A percentile compares a stretch with the other conserved stretches of the same genome.
These are phyloP conservation scores for western clawed frog (Xenopus tropicalis) DNA, from an alignment of 2,113 vertebrate genomes.

Conservation along the genomic window UCB_Xtro_10.0 CM004447.2:24126001-24126500, in stretches of 20 bases:
- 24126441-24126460: conserved; percentile 90
- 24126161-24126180: conserved; percentile 93
- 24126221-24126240: conserved; percentile 86
- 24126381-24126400: conserved; percentile 51
- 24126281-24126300: conserved; percentile 89
- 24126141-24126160: conserved; percentile 93
- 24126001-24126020: no score
- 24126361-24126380: conserved; percentile 47
- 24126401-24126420: conserved; percentile 76
- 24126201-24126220: conserved; percentile 74
- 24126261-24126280: conserved; percentile 77
- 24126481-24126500: conserved; percentile 79
- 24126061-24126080: no score
- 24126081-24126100: no score
- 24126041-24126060: no score
- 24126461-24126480: conserved; percentile 84
- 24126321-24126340: conserved; percentile 95
- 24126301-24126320: conserved; percentile 90
- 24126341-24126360: conserved; percentile 97
- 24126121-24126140: no score
- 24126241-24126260: conserved; percentile 91
- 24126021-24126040: no score
- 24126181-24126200: conserved; percentile 77
- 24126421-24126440: conserved; percentile 90
- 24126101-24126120: no score